Base-by-base conservation (phyloP, 1,140 invertebrate genomes). In the Papilio glaucus region DNA sequence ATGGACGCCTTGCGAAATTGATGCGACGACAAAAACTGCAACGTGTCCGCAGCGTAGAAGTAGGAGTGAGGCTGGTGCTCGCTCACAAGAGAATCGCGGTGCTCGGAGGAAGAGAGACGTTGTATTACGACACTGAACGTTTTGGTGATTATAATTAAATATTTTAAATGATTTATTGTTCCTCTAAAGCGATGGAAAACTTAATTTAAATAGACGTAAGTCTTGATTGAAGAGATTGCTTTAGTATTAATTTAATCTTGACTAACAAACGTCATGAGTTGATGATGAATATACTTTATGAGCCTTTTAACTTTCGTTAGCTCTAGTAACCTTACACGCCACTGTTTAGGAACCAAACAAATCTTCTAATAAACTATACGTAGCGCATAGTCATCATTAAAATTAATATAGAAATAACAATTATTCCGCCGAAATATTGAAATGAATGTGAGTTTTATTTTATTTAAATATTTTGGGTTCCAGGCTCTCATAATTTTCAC, bases 91-190 rank as follows among this genome's bases (percentile, higher is more conserved):
- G 94, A 39, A 92, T 95, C 7, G 96, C 94, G 1, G 88, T 96
- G 0, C 89, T 96, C 21, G 96, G 95, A 1, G 96, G 96, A 2
- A 85, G 95, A 57, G 95, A 96, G 82, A 96, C 96, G 0, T 89
- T 96, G 5, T 96, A 94, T 76, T 96, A 96, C 75, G 95, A 96
- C 81, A 95, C 95, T 21, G 95, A 95, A 80, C 91, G 95, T 90
- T 95, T 95, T 89, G 95, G 95, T 95, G 87, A 72, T 49, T 10
- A 12, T 12, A 13, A 57, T 53, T 39, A 33, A 33, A 33, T 33
- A 33, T 33, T 33, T 33, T 33, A 33, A 3, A 33, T 33, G 29
- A 33, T 33, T 33, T 33, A 33, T 33, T 33, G 29, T 33, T 6
- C 2, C 29, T 6, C 29, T 33, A 33, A 33, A 33, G 6, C 29